Base-by-base conservation (phyloP, 2,113 vertebrate species). In the Athene noctua region DNA sequence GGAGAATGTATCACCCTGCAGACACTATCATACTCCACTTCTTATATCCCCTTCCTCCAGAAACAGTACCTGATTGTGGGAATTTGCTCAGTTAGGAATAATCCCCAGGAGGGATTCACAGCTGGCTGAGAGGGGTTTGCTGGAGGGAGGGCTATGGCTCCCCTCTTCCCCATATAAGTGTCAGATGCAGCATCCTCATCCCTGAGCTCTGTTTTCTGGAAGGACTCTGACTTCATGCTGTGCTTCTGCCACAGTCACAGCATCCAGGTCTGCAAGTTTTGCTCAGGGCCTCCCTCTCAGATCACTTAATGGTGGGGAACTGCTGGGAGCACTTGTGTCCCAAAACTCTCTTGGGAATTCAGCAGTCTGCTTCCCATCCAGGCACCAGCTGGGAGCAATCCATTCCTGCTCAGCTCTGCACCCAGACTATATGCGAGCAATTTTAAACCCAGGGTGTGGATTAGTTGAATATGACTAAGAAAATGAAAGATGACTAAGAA, bases 401-500 rank as follows among this genome's bases (percentile, higher is more conserved):
- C 67, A 20, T 34, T 84, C 57, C 68, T 80, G 54, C 66, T 88
- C 85, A 85, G 38, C 23, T 80, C 71, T 83, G 51, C 19, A 52
- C 58, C 38, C 63, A 92, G 83, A 23, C 75, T 80, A 14, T 42
- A 58, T 16, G 44, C 34, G 89, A 71, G 86, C n/a, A 70, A 29
- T 86, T 91, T 84, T 89, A 94, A 91, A 78, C 61, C 11, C 55
- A 88, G 91, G 75, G 75, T 17, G 71, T 86, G 57, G 86, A 77
- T n/a, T 87, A 59, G 77, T 47, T 87, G 84, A 84, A 92, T 79
- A 86, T 89, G 38, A 89, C 89, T 96, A 89, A 95, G 88, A 90
- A 90, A 95, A 88, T 34, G 16, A 86, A 94, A 88, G 63, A 95
- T 81, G 86, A 91, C 63, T 95, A 88, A 96, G 93, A 89, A 95